Conservation (phyloP, 2,113 vertebrate genomes). For the Sula dactylatra region DNA sequence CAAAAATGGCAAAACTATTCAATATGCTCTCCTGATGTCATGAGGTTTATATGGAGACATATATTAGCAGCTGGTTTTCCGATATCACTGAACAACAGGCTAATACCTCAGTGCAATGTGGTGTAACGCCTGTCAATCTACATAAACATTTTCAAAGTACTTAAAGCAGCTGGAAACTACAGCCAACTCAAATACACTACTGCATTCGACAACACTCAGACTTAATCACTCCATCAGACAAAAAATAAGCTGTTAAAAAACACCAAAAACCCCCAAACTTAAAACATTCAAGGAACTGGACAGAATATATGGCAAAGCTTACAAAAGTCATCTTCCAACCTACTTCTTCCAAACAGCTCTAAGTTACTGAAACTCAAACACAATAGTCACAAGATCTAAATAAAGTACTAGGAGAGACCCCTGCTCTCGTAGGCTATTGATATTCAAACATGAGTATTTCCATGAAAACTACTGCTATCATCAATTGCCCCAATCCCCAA, state of each 20-base stretch:
- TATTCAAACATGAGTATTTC: not conserved
- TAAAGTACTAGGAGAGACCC: not conserved
- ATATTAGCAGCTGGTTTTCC: constrained; percentile 69
- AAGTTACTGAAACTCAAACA: not conserved
- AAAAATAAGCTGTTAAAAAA: not conserved
- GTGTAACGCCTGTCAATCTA: not conserved
- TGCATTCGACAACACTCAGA: not conserved
- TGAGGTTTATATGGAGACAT: constrained; percentile 71
- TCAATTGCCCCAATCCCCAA: not conserved
- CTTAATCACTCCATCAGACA: not conserved
- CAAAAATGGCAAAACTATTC: constrained; percentile 85
- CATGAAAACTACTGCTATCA: not conserved
- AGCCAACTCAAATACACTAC: not conserved
- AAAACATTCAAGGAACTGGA: not conserved
- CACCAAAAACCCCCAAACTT: not conserved
- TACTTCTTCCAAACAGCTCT: not conserved
- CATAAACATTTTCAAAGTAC: not conserved
- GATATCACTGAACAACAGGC: constrained; percentile 23
- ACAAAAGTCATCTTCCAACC: not conserved
- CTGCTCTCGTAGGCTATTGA: not conserved
- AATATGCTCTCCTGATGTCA: constrained; percentile 58
- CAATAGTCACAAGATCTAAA: not conserved
- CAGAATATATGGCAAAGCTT: not conserved
- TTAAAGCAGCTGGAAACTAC: not conserved
- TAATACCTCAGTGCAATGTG: not conserved